Evolutionary conservation across 2,888 invertebrate species (phyloP).

Genomic region (Polietes domitor): DNA sequence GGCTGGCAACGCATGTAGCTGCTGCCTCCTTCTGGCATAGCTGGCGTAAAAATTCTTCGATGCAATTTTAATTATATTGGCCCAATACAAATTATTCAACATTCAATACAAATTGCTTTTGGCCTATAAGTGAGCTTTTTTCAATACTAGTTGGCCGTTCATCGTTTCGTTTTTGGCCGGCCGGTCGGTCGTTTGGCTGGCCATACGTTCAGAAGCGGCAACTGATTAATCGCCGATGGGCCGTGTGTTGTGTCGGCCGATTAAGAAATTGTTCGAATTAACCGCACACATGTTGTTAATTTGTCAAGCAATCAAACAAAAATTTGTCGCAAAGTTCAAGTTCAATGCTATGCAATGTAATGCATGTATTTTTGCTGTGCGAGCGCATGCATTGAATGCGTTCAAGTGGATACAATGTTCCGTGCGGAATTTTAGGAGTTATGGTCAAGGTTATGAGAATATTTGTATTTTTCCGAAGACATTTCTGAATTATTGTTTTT

Average conservation of each 20-base stretch:
- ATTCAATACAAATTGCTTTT: slow-evolving; percentile 66
- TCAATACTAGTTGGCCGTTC: neutral
- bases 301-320: slow-evolving; percentile 58
- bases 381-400: neutral
- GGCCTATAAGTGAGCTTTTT: slow-evolving; percentile 12
- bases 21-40: neutral
- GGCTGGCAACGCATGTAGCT: neutral
- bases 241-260: slow-evolving; percentile 53
- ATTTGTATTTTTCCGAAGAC: neutral
- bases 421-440: neutral
- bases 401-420: neutral
- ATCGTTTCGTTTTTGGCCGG: neutral
- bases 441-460: slow-evolving; percentile 31
- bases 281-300: slow-evolving; percentile 68
- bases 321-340: slow-evolving; percentile 14
- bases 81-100: slow-evolving; percentile 63
- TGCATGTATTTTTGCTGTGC: neutral
- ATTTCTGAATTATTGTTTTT: neutral
- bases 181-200: neutral
- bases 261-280: slow-evolving; percentile 69
- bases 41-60: slow-evolving; percentile 61
- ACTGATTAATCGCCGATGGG: slow-evolving; percentile 36
- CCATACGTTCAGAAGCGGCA: too few species aligned
- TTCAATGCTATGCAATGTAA: slow-evolving; percentile 16
- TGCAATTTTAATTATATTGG: slow-evolving; percentile 66